Evolutionary conservation across 2,888 invertebrate species (phyloP), one percentile per base, ranked within the genome.

Genomic region (Ormyrus pomaceus): DNA sequence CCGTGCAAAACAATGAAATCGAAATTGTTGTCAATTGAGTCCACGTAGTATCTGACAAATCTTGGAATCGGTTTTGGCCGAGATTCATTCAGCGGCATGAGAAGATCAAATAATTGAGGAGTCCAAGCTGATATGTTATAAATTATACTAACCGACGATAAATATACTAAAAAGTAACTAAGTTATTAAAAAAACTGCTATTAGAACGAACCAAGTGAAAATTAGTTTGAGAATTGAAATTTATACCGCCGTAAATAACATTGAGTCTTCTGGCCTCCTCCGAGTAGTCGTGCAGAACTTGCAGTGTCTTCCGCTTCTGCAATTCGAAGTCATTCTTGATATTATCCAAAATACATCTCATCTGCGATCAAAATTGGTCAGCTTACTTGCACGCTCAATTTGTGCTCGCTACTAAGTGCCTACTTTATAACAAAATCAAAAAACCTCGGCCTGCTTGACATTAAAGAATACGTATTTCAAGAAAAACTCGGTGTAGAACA

Each of bases 1-100:
- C 77, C 71, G 10, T 77, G 71, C 4, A 71, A n/a, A 1, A 65
- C 7, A 5, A 77, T 50, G 5, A 77, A 71, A 10, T 77, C 10
- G 34, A 65, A 77, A 19, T 46, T 70, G 48, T 65, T 11, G 10
- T 77, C 77, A 0, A 77, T 19, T 0, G 11, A 1, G 6, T 61
- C 11, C 1, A 71, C 8, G 46, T 77, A 10, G 48, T 77, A 77
- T 7, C 13, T 55, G 2, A 71, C 51, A 0, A 51, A 11, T 9
- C 77, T 45, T 3, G 64, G 9, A 7, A 58, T 48, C 1, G 55
- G 34, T 7, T 46, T 50, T 1, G 77, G 77, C 9, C 77, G 66
- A 2, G 70, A 71, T 11, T 50, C 71, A 65, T 77, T 77, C 11
- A 77, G 11, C 1, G 77, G 77, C 2, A 65, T 11, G 4, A 71